phyloP scores from a whole-genome alignment of 1,140 invertebrate species.

The Drosophila paulistorum region DNA sequence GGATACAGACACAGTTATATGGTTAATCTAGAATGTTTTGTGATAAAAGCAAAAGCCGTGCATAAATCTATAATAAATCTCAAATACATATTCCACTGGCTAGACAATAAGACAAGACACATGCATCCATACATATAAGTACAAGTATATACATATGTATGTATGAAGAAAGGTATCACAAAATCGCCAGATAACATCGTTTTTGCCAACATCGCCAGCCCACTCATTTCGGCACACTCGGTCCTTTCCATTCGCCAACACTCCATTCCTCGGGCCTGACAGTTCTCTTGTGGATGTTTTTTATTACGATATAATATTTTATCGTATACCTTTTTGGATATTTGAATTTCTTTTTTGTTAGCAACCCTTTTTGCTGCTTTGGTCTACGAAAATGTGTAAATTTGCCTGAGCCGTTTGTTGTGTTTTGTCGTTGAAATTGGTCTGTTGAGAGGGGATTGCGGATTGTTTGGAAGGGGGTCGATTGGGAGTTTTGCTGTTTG shows the following conservation, averaged over 20 bases:
- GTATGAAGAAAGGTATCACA: slow-evolving; percentile 67
- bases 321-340: slow-evolving; percentile 72
- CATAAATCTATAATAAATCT: slow-evolving; percentile 76
- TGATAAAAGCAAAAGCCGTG: slow-evolving; percentile 58
- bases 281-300: slow-evolving; percentile 52
- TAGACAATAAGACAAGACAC: slow-evolving; percentile 26
- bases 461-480: not conserved
- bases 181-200: slow-evolving; percentile 59
- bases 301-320: slow-evolving; percentile 80
- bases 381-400: slow-evolving; percentile 67
- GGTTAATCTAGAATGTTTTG: slow-evolving; percentile 17
- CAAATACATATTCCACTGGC: slow-evolving; percentile 63
- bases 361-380: slow-evolving; percentile 48
- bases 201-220: not conserved
- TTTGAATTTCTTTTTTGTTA: slow-evolving; percentile 56
- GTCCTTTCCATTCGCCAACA: not conserved
- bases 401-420: slow-evolving; percentile 65
- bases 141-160: slow-evolving; percentile 31
- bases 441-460: slow-evolving; percentile 27
- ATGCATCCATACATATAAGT: not conserved
- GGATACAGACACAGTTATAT: slow-evolving; percentile 6
- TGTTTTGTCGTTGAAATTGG: slow-evolving; percentile 60
- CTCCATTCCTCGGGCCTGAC: slow-evolving; percentile 26
- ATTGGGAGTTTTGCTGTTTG: slow-evolving; percentile 18
- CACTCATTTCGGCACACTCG: slow-evolving; percentile 16